Evolutionary conservation across 2,797 vertebrate genomes (phyloP), one percentile per base, ranked within the genome.

Genomic region (Morelia viridis): DNA sequence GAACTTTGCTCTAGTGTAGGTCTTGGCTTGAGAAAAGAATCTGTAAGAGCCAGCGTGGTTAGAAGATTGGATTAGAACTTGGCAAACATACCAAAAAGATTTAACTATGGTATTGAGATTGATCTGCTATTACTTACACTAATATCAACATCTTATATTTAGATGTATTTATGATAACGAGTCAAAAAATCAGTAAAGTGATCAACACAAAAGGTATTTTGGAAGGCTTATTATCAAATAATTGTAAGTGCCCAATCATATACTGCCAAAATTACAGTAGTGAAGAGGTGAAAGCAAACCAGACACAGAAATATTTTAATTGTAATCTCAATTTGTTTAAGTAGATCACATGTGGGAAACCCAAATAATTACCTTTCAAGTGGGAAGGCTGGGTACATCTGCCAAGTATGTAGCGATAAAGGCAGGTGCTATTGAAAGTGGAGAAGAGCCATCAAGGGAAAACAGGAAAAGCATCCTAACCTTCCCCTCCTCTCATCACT

Each of bases 221-320:
- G 57, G 60, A 85, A 17, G 58, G 71, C 91, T 64, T 46, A 87
- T 46, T 91, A 26, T 60, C 68, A 80, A 35, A 60, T 90, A 62
- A 90, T 84, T 84, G 53, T 76, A 65, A 76, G 87, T 90, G 89
- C 85, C 26, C 60, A 41, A 85, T 91, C 92, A 68, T 7, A 15
- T 62, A 86, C 92, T 85, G 60, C 91, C 58, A 83, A 87, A 91
- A 50, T 80, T 76, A 57, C 64, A 58, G 3, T 10, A 88, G 10
- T 53, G 56, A 87, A 62, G 71, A 84, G 46, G 12, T 2, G n/a
- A 92, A 94, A 71, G 41, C 65, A 92, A 89, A 61, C 12, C 5
- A 8, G 46, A 68, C 76, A 50, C 19, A 1, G 22, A 28, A 31
- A 85, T 64, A 5, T 85, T 84, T 58, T 53, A 91, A 91, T 35